A percentile compares a stretch with the other conserved stretches of the same genome.
phyloP scores from a whole-genome alignment of 2,888 invertebrate species.

The Oeneis ivallda region DNA sequence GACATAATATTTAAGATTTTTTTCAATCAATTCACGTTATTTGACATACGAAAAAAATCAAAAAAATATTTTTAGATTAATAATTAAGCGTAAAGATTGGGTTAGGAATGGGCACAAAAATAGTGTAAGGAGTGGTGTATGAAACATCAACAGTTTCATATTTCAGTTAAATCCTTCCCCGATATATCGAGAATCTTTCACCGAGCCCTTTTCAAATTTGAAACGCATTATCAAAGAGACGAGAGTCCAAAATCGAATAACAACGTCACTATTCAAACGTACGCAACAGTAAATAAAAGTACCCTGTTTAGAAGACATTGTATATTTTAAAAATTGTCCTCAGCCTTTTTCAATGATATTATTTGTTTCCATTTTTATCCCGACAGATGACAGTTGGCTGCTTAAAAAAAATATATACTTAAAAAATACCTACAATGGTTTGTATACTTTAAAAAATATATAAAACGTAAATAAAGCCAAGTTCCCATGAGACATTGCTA shows the following conservation, averaged over 20 bases:
- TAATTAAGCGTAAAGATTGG: no score
- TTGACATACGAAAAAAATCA: background rate
- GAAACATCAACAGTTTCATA: no score
- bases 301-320: slow-evolving; percentile 81
- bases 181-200: no score
- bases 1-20: no score
- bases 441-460: no score
- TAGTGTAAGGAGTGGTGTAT: no score
- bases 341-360: slow-evolving; percentile 80
- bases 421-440: no score
- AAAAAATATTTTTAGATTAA: background rate
- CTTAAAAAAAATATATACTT: slow-evolving; percentile 5
- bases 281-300: slow-evolving; percentile 77
- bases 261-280: slow-evolving; percentile 66
- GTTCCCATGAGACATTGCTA: background rate
- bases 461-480: background rate
- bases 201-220: slow-evolving; percentile 8
- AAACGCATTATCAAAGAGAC: slow-evolving; percentile 26
- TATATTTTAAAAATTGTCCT: slow-evolving; percentile 80
- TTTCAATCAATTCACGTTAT: no score
- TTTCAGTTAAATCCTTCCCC: no score
- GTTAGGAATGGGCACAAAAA: no score
- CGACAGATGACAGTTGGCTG: slow-evolving; percentile 53
- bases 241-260: slow-evolving; percentile 61
- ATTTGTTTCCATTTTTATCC: slow-evolving; percentile 59